Evolutionary conservation across 1,140 invertebrate genomes (phyloP).

Genomic region (Euwallacea fornicatus): DNA sequence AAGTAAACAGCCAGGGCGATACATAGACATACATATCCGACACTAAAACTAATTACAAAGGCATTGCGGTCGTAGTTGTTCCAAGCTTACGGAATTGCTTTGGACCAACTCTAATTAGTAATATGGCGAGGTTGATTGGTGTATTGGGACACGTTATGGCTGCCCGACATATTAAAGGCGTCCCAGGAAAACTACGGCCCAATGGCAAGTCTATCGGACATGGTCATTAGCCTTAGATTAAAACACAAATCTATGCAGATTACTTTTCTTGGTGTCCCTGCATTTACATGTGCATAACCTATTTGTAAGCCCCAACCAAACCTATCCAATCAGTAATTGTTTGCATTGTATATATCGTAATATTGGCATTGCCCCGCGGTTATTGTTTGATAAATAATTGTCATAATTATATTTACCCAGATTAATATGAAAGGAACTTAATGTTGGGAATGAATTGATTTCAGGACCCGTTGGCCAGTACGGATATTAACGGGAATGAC

Average conservation of each 20-base stretch:
- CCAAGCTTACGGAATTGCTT: constrained; percentile 26
- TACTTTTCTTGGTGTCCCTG: background rate
- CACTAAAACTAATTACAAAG: constrained; percentile 30
- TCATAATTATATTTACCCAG: no score
- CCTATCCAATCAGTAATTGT: background rate
- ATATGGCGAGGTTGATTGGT: constrained; percentile 30
- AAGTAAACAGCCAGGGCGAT: constrained; percentile 12
- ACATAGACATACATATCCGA: constrained; percentile 10
- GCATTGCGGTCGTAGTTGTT: constrained; percentile 24
- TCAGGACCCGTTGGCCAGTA: constrained; percentile 89
- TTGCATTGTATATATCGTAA: background rate
- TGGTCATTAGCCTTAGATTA: background rate
- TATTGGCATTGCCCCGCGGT: background rate
- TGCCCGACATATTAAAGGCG: constrained; percentile 15
- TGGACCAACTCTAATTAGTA: constrained; percentile 30
- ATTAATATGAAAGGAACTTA: no score
- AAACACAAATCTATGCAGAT: constrained; percentile 12
- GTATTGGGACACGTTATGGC: constrained; percentile 21
- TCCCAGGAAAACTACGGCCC: background rate
- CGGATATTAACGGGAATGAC: constrained; percentile 96
- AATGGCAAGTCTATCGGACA: background rate
- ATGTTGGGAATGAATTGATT: constrained; percentile 11
- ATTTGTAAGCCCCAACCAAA: background rate
- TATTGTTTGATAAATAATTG: no score
- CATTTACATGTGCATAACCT: background rate